Evolutionary conservation across 1,140 invertebrate genomes (phyloP), one percentile per base, ranked within the genome.

Genomic region (Sinella curviseta): DNA sequence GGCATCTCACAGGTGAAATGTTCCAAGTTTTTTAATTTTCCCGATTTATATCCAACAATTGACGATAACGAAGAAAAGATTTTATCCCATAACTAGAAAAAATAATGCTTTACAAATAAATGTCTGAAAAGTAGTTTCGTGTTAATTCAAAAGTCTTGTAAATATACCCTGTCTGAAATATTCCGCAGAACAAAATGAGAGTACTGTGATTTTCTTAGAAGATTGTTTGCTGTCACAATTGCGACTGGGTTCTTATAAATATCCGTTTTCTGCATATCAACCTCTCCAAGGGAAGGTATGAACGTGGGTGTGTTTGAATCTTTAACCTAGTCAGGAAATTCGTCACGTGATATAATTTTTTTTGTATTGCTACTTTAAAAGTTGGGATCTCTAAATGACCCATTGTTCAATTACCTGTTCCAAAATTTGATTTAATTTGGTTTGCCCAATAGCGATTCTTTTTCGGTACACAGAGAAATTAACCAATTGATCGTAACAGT

Each of bases 21-120:
- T n/a, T 79, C 79, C 26, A 82, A 31, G 14, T 36, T 39, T 75
- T 80, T 80, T 0, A 82, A 65, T 54, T 79, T 82, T 70, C 76
- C 82, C 0, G 79, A 80, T 34, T 82, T 82, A 34, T 77, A 80
- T 1, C 82, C 82, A 33, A 81, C 82, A 54, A 79, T 81, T 36
- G n/a, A 1, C 8, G 70, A 36, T 30, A 82, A 55, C 0, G 74
- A 34, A n/a, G 48, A 55, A 48, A 82, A 81, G 3, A 82, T 80
- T 77, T 80, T 81, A 54, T 82, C 82, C 74, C 77, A 77, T 1
- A 78, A 34, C 76, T 80, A 24, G 1, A 67, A n/a, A 77, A 55
- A 76, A 76, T 76, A 79, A 35, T 12, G 30, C 60, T 4, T 67
- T 24, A 26, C 8, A 26, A 67, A 26, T 67, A 67, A 14, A 48